Evolutionary conservation across 2,113 vertebrate species (phyloP), one percentile per base, ranked within the genome.

Genomic region (Seriola aureovittata): DNA sequence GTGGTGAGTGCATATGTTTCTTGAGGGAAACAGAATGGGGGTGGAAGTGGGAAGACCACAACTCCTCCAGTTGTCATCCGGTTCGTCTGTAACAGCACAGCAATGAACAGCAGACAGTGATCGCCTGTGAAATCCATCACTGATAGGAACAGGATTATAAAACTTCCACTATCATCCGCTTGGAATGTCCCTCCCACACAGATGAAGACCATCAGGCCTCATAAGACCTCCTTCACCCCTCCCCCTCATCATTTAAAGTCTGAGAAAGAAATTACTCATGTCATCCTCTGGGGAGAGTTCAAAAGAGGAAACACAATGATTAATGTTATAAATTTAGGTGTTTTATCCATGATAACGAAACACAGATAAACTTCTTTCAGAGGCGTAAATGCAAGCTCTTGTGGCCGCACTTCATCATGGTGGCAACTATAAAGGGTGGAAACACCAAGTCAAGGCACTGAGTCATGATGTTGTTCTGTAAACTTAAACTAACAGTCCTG

Each of bases 121-220:
- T 68, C 8, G 46, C 91, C 92, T 94, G 93, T 44, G 55, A 90
- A 94, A 90, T 74, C 84, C 87, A 94, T 94, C 88, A 92, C 71
- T 71, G 78, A 91, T 93, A 90, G 83, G 80, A 87, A 79, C 73
- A 55, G 75, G 81, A 91, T 85, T 78, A 86, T 86, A 73, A 84
- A 92, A 80, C 71, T 46, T 60, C 80, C 84, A 36, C 79, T 78
- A 92, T 92, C 90, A 93, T 90, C 81, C 58, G 12, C 63, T 72
- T 81, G 93, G 92, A 95, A 93, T 94, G 87, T 90, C 63, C 72
- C 82, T 90, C 92, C 92, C 88, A 91, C 92, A 84, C 50, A 6
- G 70, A 87, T 59, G 81, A 84, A 85, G 76, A 78, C 50, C 82
- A 48, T 73, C 75, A 42, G 54, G 38, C 73, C 44, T 73, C 48